Evolutionary conservation across 2,113 vertebrate genomes (phyloP), one percentile per base, ranked within the genome.

Genomic region (Microtus richardsoni): DNA sequence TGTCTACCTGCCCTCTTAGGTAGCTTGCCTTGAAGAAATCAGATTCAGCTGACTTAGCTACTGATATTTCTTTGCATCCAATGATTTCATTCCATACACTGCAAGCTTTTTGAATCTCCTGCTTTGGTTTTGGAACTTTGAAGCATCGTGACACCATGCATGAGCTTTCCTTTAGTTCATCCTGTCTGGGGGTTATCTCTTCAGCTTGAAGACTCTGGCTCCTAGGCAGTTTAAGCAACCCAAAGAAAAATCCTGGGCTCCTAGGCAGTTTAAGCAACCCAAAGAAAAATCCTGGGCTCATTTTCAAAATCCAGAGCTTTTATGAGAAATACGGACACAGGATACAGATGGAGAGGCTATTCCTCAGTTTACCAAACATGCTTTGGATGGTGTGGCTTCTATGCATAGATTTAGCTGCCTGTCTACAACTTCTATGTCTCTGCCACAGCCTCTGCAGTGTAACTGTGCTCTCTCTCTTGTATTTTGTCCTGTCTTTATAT

Each of bases 271-370:
- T 66, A 68, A 70, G 44, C 24, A 77, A 54, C 0, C 11, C 93
- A 41, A 89, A 88, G 44, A 89, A 95, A 91, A 97, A 92, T 93
- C 58, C 28, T 49, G 16, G 54, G 12, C 68, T 93, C 10, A 6
- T 5, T 39, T 88, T n/a, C 28, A 74, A 83, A 84, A 39, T 89
- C 78, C 77, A 75, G 54, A 86, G 94, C 28, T 6, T 2, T 41
- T 83, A 88, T 89, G 54, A 95, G 77, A 94, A 84, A 79, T 54
- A 44, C 28, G 36, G 66, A 86, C 62, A 73, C 0, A 3, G 39
- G 44, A n/a, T 60, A 22, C 3, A 87, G 8, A 30, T 66, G 52
- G 39, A 58, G 33, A 90, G 54, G n/a, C 71, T 24, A 30, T 82
- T 83, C 30, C 71, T 44, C 36, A 64, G 28, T 44, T 84, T 83